Evolutionary conservation across 2,113 vertebrate genomes (phyloP).

Genomic region (Bujurquina vittata): DNA sequence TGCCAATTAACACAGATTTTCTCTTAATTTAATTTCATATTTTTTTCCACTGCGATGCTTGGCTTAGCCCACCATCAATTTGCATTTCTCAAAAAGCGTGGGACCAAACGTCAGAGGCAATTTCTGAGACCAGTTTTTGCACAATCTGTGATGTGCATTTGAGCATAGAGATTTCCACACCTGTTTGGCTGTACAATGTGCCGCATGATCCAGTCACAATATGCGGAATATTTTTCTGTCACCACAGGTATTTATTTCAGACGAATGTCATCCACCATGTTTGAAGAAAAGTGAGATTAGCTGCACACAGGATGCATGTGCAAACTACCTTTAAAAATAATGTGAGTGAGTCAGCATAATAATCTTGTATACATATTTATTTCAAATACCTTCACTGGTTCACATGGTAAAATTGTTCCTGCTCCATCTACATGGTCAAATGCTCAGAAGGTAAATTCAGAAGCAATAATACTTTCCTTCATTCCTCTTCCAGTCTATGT

Average conservation of each 20-base stretch:
- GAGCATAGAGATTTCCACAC: neutral
- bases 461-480: too few species aligned
- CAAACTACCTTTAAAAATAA: neutral
- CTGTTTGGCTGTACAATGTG: neutral
- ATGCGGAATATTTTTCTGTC: neutral
- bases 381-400: conserved; percentile 2
- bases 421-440: neutral
- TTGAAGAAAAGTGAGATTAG: conserved; percentile 10
- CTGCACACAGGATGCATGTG: neutral
- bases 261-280: neutral
- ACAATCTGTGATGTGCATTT: neutral
- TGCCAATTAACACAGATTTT: neutral
- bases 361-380: neutral
- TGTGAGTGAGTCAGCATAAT: conserved; percentile 27
- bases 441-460: conserved; percentile 22
- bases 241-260: conserved; percentile 2
- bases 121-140: conserved; percentile 16
- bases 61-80: neutral
- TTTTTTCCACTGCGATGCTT: neutral
- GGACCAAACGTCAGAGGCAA: neutral
- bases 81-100: conserved; percentile 6
- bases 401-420: conserved; percentile 6
- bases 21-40: neutral
- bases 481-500: neutral
- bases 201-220: conserved; percentile 1